These are phyloP conservation scores for Heterodera filipjevi DNA, from an alignment of 2,888 invertebrate genomes.

Conservation along the genomic window DNA sequence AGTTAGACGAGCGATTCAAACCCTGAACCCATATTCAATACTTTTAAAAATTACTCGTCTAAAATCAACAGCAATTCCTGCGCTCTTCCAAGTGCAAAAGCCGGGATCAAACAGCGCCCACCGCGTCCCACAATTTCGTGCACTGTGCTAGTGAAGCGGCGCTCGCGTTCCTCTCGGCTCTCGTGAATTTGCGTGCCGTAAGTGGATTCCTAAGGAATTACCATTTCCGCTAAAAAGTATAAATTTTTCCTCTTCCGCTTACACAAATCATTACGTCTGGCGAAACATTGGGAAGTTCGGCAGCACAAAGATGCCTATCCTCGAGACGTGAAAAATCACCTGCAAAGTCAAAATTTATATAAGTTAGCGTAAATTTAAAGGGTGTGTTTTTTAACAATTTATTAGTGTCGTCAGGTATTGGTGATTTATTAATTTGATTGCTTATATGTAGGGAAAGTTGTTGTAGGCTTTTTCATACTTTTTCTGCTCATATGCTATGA, in stretches of 20 bases:
- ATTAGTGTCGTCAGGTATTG: no score
- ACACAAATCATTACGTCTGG: constrained; percentile 95
- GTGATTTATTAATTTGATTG: no score
- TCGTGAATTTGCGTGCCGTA: constrained; percentile 99
- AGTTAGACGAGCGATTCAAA: no score
- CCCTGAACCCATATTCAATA: no score
- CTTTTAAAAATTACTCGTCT: constrained; percentile 74
- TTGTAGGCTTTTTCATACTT: no score
- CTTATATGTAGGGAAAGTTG: no score
- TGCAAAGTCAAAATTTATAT: no score
- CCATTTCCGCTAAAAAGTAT: no score
- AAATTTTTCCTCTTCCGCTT: constrained; percentile 59
- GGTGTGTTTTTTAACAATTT: no score
- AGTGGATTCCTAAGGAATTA: constrained; percentile 90
- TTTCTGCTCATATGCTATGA: no score
- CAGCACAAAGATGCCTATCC: constrained; percentile 97
- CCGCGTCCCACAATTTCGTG: constrained; percentile 94
- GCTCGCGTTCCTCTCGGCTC: constrained; percentile 91
- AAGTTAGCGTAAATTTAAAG: no score
- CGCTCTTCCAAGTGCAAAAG: constrained; percentile 95
- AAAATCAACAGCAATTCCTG: constrained; percentile 68
- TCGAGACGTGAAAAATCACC: constrained; percentile 98
- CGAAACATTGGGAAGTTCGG: constrained; percentile 91
- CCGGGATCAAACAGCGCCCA: constrained; percentile 96
- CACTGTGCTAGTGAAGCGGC: constrained; percentile 72